phyloP scores from a whole-genome alignment of 2,113 vertebrate genomes.

The Entomyzon cyanotis region DNA sequence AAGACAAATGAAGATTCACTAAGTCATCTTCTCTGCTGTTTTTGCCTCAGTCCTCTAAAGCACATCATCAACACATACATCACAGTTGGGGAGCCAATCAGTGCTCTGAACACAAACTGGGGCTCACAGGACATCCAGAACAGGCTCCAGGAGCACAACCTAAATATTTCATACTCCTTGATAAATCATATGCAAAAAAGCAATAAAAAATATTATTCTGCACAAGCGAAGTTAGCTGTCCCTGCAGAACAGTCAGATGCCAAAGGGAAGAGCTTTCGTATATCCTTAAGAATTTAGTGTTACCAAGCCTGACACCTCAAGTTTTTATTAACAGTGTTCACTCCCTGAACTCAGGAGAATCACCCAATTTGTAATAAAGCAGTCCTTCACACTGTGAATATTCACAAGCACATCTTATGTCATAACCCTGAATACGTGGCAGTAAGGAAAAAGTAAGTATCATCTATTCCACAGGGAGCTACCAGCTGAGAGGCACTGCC shows the following conservation, averaged over 20 bases:
- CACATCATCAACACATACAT: accelerated
- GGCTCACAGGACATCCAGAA: neutral
- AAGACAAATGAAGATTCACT: neutral
- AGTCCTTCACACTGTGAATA: neutral
- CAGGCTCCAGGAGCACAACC: neutral
- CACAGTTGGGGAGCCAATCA: neutral
- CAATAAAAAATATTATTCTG: neutral
- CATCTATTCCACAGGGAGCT: neutral
- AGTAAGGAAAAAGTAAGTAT: neutral
- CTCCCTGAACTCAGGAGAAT: neutral
- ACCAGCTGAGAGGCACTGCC: neutral
- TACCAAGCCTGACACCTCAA: neutral
- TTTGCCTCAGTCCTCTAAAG: neutral
- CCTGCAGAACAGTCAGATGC: neutral
- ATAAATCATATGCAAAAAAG: neutral
- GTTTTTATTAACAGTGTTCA: neutral
- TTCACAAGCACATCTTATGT: neutral
- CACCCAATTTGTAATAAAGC: neutral
- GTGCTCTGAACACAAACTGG: neutral
- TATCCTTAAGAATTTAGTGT: neutral
- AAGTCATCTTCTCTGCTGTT: neutral
- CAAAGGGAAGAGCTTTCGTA: neutral
- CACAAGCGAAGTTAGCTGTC: neutral
- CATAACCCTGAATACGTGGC: neutral
- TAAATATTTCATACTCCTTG: neutral